A percentile compares a stretch with the other conserved stretches of the same genome.
Conservation (phyloP, 2,888 invertebrate genomes). For the Dolichopus griseipennis region DNA sequence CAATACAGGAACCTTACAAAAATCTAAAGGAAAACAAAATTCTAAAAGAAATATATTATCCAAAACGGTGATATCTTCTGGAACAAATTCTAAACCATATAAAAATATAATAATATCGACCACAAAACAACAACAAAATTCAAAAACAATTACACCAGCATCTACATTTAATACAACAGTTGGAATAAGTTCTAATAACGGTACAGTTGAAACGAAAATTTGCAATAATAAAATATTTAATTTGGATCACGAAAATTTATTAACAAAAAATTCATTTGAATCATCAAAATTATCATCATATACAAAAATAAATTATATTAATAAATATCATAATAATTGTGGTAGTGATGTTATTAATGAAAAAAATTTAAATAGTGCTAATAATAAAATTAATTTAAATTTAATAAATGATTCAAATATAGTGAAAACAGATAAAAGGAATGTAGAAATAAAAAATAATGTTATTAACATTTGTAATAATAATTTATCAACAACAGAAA, state of each 20-base stretch:
- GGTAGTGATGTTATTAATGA: no score
- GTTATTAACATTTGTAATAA: no score
- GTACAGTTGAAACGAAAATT: neutral
- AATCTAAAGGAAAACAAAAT: neutral
- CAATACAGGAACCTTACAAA: neutral
- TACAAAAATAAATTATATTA: neutral
- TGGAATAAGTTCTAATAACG: neutral
- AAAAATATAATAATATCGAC: neutral
- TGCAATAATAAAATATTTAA: neutral
- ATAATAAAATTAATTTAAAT: no score
- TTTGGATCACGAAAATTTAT: neutral
- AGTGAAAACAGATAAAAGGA: no score
- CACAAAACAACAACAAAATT: no score
- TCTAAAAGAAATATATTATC: neutral
- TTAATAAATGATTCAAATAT: no score
- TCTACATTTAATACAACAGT: slow-evolving; percentile 18
- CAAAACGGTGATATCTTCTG: neutral
- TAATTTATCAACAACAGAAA: neutral
- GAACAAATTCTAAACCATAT: neutral
- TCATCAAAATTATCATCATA: neutral
- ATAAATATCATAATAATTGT: neutral
- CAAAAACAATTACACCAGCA: slow-evolving; percentile 15
- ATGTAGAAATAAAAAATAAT: no score
- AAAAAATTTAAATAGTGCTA: no score
- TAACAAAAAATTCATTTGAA: neutral